phyloP scores from a whole-genome alignment of 2,888 invertebrate genomes.

The Chromoteleia sp. region DNA sequence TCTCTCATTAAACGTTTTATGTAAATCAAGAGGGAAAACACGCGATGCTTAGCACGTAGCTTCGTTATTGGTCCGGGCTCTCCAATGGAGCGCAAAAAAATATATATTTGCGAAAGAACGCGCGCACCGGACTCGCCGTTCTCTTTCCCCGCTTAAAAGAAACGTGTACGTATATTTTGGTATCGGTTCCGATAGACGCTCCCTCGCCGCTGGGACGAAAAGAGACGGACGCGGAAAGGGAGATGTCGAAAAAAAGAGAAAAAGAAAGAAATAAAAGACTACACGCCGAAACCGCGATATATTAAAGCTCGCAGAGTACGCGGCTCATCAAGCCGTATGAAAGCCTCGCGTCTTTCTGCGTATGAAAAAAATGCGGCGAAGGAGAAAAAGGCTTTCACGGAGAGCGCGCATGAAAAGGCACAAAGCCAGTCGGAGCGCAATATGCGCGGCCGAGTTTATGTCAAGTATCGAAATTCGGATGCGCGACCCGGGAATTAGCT shows the following conservation, averaged over 20 bases:
- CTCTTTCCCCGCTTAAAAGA: slow-evolving; percentile 33
- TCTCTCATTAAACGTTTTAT: slow-evolving; percentile 52
- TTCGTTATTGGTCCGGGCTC: slow-evolving; percentile 59
- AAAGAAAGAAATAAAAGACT: slow-evolving; percentile 9
- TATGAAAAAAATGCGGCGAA: slow-evolving; percentile 59
- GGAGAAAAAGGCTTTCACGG: slow-evolving; percentile 65
- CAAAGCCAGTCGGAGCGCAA: slow-evolving; percentile 56
- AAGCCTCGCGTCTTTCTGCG: slow-evolving; percentile 52
- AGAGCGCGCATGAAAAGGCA: slow-evolving; percentile 63
- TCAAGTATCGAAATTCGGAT: slow-evolving; percentile 68
- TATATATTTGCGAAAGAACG: slow-evolving; percentile 39
- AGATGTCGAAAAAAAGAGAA: neutral
- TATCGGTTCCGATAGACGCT: slow-evolving; percentile 54
- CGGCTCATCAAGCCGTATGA: slow-evolving; percentile 65
- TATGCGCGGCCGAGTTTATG: slow-evolving; percentile 62
- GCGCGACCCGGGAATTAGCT: slow-evolving; percentile 64
- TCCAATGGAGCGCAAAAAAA: slow-evolving; percentile 62
- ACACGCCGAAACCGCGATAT: slow-evolving; percentile 64
- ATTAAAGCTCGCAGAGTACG: slow-evolving; percentile 66
- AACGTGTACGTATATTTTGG: slow-evolving; percentile 48
- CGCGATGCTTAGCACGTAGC: slow-evolving; percentile 59
- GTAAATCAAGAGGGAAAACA: slow-evolving; percentile 68
- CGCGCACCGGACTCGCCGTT: slow-evolving; percentile 14
- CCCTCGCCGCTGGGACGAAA: slow-evolving; percentile 20
- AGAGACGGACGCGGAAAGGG: slow-evolving; percentile 23